A percentile compares a stretch with the other conserved stretches of the same genome.
Evolutionary conservation across 2,888 invertebrate species (phyloP).

Genomic region (Lottia scabra): DNA sequence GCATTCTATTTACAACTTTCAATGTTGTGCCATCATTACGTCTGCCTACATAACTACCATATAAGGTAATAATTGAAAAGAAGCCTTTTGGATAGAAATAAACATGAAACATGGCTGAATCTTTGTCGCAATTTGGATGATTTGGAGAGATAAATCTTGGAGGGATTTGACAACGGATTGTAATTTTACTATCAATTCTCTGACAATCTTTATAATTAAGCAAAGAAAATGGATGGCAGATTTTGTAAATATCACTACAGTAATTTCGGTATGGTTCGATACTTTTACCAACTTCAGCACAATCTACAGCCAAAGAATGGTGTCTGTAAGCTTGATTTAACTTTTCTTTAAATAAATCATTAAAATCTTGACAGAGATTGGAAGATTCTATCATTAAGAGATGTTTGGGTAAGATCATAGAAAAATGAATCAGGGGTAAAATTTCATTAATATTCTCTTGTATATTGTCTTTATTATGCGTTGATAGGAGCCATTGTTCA

Average conservation of each 20-base stretch:
- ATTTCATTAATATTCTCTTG: conserved; percentile 41
- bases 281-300: conserved; percentile 18
- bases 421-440: conserved; percentile 52
- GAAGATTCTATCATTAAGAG: conserved; percentile 53
- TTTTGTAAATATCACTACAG: conserved; percentile 38
- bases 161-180: conserved; percentile 40
- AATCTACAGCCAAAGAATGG: conserved; percentile 55
- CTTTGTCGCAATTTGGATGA: background rate
- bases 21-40: conserved; percentile 50
- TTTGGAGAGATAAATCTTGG: conserved; percentile 35
- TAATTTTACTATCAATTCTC: conserved; percentile 55
- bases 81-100: conserved; percentile 56
- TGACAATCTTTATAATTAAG: conserved; percentile 43
- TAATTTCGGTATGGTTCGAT: conserved; percentile 53
- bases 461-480: conserved; percentile 37
- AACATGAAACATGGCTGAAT: conserved; percentile 17
- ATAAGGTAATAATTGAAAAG: conserved; percentile 53
- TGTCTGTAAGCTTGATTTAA: conserved; percentile 51
- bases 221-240: conserved; percentile 47
- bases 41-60: conserved; percentile 52
- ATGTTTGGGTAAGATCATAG: conserved; percentile 53
- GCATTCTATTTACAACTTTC: conserved; percentile 37
- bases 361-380: conserved; percentile 35
- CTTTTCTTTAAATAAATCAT: conserved; percentile 41
- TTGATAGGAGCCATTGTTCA: conserved; percentile 49